Evolutionary conservation across 2,888 invertebrate genomes (phyloP), one percentile per base, ranked within the genome.

Genomic region (Penaeus monodon): DNA sequence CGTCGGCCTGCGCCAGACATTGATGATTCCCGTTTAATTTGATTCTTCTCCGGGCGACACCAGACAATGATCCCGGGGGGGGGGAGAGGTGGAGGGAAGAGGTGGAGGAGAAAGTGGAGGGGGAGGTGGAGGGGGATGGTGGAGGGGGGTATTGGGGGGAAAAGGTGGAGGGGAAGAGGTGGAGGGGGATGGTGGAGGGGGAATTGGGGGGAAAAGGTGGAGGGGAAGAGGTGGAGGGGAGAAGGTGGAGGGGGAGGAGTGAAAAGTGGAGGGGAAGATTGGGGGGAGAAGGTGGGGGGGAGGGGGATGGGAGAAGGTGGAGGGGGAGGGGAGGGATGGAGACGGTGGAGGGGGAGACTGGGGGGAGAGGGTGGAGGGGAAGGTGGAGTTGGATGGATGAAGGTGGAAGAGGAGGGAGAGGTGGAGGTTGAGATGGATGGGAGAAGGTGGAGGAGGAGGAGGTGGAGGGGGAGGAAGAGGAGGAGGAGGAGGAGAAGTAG

Each of bases 401-500:
- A 57, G 8, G 38, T 24, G 74, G 8, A 29, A 74, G 29, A 74
- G 29, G 7, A 38, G 27, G 38, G 38, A 38, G 38, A 29, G 27
- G 74, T 27, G 38, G 8, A 8, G 8, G 38, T 0, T 2, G 8
- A 8, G 8, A 7, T 10, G 74, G 14, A 44, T 38, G 74, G 38
- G 74, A 74, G 74, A 74, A 33, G 33, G 33, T 33, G 33, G 33
- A 33, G 3, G 33, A 3, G 33, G 33, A 33, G 3, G 3, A 3
- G 33, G 33, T 2, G 1, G 33, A 3, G 33, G 33, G 33, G 33
- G 3, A 3, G 33, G 1, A 3, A 33, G 3, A 3, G 33, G 33
- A 3, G 33, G 1, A 33, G 3, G 33, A 3, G 1, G 33, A 3
- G 3, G 33, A 3, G 33, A 3, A 3, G 3, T 1, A 3, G 1